These are phyloP conservation scores for Tetranychus cinnabarinus DNA, from an alignment of 1,140 invertebrate genomes.

Conservation along the genomic window DNA sequence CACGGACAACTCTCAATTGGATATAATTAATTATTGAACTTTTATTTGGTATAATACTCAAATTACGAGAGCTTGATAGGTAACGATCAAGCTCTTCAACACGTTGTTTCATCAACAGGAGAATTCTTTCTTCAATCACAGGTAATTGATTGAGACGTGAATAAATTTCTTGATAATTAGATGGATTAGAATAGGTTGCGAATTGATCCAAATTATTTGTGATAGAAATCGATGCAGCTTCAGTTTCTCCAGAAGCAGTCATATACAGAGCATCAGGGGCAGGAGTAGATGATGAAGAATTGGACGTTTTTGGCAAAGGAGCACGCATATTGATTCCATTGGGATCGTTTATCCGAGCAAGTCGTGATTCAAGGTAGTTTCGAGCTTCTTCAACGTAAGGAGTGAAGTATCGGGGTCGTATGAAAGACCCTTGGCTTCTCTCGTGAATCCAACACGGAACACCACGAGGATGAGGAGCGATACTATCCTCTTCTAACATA, in stretches of 20 bases:
- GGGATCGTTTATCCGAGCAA: constrained; percentile 36
- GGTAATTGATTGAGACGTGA: constrained; percentile 2
- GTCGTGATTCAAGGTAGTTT: constrained; percentile 54
- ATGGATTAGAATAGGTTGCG: not conserved
- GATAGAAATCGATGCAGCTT: not conserved
- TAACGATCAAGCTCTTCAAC: constrained; percentile 56
- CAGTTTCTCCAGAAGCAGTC: constrained; percentile 34
- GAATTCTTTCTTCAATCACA: constrained; percentile 5
- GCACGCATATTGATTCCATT: constrained; percentile 26
- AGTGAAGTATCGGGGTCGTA: constrained; percentile 64
- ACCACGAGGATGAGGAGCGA: constrained; percentile 29
- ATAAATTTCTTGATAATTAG: not conserved
- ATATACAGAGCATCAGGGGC: constrained; percentile 86
- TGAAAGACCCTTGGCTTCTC: constrained; percentile 44
- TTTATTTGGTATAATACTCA: constrained; percentile 44
- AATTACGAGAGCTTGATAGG: constrained; percentile 49
- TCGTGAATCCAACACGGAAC: constrained; percentile 63
- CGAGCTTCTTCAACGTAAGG: constrained; percentile 85
- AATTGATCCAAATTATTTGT: not conserved
- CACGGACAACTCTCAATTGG: constrained; percentile 61
- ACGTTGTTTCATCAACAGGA: constrained; percentile 53
- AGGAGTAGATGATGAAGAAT: constrained; percentile 19
- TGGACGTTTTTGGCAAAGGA: not conserved
- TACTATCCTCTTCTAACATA: constrained; percentile 41
- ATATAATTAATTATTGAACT: constrained; percentile 51